A percentile compares a stretch with the other conserved stretches of the same genome.
These are phyloP conservation scores for Myiopsitta monachus DNA, from an alignment of 2,113 vertebrate genomes.

Conservation along the genomic window DNA sequence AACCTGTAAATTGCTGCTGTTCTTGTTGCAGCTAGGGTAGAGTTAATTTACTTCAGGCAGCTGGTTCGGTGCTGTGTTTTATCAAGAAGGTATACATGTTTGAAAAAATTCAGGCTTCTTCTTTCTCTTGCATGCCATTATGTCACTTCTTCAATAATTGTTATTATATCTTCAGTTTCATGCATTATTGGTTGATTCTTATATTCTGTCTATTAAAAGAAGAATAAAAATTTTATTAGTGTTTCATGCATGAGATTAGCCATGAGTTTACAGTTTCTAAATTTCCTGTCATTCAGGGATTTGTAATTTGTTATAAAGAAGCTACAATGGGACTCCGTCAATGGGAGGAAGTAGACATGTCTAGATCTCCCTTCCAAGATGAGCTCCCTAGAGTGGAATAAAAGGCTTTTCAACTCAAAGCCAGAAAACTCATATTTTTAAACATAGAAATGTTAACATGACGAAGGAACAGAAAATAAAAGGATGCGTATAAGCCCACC, in stretches of 20 bases:
- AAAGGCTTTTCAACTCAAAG: not conserved
- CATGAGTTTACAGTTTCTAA: not conserved
- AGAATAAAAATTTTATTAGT: constrained; percentile 1
- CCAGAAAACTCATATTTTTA: not conserved
- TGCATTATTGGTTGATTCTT: not conserved
- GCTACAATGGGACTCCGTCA: not conserved
- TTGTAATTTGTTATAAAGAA: not conserved
- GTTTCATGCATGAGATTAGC: not conserved
- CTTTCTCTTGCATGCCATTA: not conserved
- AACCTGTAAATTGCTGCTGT: not conserved
- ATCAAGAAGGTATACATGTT: not conserved
- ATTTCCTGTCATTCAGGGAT: not conserved
- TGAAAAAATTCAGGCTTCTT: not conserved
- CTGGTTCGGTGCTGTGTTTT: not conserved
- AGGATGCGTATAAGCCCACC: not conserved
- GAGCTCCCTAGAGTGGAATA: not conserved
- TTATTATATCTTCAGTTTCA: constrained; percentile 16
- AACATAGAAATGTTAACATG: not conserved
- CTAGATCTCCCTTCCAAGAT: not conserved
- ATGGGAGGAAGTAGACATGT: not conserved
- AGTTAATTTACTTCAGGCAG: not conserved
- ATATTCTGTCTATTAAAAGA: not conserved
- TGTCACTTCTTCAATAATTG: not conserved
- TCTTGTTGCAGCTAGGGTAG: not conserved
- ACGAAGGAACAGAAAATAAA: not conserved